Conservation (phyloP, 2,113 vertebrate species). For the Petrocephalus zakoni region DNA sequence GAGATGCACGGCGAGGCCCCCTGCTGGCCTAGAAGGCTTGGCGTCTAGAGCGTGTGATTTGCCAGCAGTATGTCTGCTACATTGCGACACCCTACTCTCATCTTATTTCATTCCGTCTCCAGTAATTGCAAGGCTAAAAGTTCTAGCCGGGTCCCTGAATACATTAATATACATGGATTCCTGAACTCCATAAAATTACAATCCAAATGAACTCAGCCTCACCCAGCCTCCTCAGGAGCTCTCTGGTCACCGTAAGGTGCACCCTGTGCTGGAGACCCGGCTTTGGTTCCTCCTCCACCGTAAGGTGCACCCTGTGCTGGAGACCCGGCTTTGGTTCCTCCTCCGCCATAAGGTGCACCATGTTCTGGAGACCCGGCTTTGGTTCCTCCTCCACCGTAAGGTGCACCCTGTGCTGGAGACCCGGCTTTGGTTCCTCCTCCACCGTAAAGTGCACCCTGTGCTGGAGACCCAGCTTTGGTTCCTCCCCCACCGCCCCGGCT, state of each 20-base stretch:
- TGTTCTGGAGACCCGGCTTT: too few relatives aligned
- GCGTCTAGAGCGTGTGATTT: not conserved
- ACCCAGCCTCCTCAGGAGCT: not conserved
- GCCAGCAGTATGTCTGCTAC: not conserved
- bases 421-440: too few relatives aligned
- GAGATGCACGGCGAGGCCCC: not conserved
- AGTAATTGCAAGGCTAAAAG: not conserved
- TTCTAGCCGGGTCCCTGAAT: not conserved
- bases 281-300: too few relatives aligned
- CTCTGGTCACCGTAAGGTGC: not conserved
- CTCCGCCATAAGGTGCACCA: too few relatives aligned
- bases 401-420: too few relatives aligned
- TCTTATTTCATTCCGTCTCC: not conserved
- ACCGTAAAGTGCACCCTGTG: too few relatives aligned
- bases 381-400: too few relatives aligned
- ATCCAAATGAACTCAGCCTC: not conserved
- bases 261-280: not conserved
- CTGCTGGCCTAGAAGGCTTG: not conserved
- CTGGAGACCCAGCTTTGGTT: not conserved
- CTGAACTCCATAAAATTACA: not conserved
- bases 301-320: too few relatives aligned
- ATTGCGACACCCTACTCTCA: not conserved
- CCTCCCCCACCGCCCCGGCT: not conserved
- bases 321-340: too few relatives aligned
- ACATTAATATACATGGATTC: not conserved